phyloP scores from a whole-genome alignment of 2,888 invertebrate species.

The Drosophila heteroneura region DNA sequence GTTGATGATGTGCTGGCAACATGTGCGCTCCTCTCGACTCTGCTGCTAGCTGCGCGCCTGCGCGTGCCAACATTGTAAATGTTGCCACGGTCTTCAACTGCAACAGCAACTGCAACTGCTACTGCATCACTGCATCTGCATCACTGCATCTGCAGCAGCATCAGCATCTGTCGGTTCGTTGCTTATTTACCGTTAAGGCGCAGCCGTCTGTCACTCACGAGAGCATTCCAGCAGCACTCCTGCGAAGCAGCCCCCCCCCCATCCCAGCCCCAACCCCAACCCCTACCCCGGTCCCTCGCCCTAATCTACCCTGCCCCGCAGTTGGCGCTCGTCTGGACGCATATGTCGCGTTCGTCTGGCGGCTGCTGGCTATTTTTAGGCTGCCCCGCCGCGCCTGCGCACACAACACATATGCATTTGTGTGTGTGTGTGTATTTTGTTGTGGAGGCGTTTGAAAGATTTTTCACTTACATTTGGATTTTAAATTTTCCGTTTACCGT shows the following conservation, averaged over 20 bases:
- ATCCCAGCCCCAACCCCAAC: neutral
- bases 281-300: neutral
- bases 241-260: conserved; percentile 67
- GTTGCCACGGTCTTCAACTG: conserved; percentile 29
- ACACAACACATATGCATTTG: conserved; percentile 25
- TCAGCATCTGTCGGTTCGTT: conserved; percentile 47
- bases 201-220: conserved; percentile 75
- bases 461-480: conserved; percentile 45
- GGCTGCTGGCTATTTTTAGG: conserved; percentile 61
- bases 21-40: conserved; percentile 53
- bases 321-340: conserved; percentile 60
- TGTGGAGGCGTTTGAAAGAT: conserved; percentile 17
- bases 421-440: neutral
- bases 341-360: conserved; percentile 65
- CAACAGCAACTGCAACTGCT: conserved; percentile 9
- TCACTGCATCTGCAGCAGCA: conserved; percentile 9
- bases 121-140: conserved; percentile 5
- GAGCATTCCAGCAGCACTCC: conserved; percentile 79
- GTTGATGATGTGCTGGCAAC: conserved; percentile 62
- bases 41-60: conserved; percentile 73
- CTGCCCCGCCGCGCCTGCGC: conserved; percentile 67
- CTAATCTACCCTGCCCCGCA: conserved; percentile 2
- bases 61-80: conserved; percentile 80
- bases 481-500: conserved; percentile 59
- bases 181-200: conserved; percentile 79